These are phyloP conservation scores for Eledona agricola DNA, from an alignment of 2,888 invertebrate species.

Conservation along the genomic window DNA sequence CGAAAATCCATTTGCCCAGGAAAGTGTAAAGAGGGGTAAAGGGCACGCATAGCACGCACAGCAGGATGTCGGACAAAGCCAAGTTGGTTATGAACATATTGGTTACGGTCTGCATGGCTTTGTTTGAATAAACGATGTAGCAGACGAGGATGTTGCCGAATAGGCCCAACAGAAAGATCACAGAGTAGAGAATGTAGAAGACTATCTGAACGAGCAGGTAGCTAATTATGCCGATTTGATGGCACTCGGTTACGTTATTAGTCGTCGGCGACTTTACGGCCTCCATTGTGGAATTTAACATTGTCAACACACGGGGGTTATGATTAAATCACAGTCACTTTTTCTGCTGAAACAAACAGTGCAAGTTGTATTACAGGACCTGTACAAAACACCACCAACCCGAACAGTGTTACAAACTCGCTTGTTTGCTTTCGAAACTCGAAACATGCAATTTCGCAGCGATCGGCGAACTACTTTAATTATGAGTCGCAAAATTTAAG, in stretches of 20 bases:
- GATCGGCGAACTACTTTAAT: no score
- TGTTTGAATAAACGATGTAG: conserved; percentile 91
- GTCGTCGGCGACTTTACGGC: conserved; percentile 32
- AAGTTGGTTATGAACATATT: conserved; percentile 97
- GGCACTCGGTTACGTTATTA: conserved; percentile 32
- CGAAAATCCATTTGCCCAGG: conserved; percentile 92
- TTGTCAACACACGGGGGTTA: no score
- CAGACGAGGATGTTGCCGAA: conserved; percentile 92
- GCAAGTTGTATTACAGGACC: not conserved
- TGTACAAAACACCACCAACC: not conserved
- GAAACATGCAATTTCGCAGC: no score
- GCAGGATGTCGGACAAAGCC: conserved; percentile 92
- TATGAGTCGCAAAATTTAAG: no score
- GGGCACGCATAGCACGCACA: conserved; percentile 93
- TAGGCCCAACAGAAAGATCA: conserved; percentile 88
- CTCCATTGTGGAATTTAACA: conserved; percentile 39
- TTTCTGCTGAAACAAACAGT: conserved; percentile 34
- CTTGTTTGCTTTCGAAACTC: not conserved
- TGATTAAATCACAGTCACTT: no score
- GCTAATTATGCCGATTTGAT: conserved; percentile 66
- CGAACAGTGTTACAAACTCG: not conserved
- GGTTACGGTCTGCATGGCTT: conserved; percentile 97
- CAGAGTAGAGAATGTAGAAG: conserved; percentile 80
- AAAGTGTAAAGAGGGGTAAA: conserved; percentile 97
- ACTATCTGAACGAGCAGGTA: conserved; percentile 73